Conservation (phyloP, 30 jellyfish, hydroid and myxozoan genomes). For the Morbakka virulenta region DNA sequence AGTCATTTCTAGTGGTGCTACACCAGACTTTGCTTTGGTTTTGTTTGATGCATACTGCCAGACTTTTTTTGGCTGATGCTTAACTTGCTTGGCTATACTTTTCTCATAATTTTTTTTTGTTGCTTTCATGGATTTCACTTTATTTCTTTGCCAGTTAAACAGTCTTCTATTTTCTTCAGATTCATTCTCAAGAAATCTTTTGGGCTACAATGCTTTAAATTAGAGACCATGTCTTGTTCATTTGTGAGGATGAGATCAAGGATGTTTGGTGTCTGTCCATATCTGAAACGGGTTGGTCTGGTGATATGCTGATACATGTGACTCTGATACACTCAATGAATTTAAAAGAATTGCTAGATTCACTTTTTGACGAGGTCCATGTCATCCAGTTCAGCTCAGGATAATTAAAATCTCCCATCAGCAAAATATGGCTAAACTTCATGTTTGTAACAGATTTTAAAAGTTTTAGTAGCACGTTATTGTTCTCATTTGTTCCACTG, state of each 20-base stretch:
- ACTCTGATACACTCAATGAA: conserved; percentile 9
- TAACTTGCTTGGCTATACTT: too few species aligned
- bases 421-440: conserved; percentile 11
- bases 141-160: too few species aligned
- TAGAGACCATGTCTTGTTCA: conserved; percentile 19
- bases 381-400: conserved; percentile 35
- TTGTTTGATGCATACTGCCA: too few species aligned
- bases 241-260: conserved; percentile 21
- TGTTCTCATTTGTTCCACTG: conserved; percentile 8
- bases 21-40: too few species aligned
- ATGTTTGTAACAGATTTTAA: conserved; percentile 10
- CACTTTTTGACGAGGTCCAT: conserved; percentile 20
- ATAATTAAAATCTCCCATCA: conserved; percentile 33
- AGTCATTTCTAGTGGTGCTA: too few species aligned
- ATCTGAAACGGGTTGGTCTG: conserved; percentile 30
- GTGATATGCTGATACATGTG: conserved; percentile 24
- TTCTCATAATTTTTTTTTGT: too few species aligned
- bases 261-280: conserved; percentile 36
- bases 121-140: too few species aligned
- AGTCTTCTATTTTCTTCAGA: too few species aligned
- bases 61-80: too few species aligned
- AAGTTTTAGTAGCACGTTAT: conserved; percentile 1
- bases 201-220: conserved; percentile 15
- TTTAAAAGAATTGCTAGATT: conserved; percentile 1
- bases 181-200: too few species aligned